Conservation (phyloP, 2,888 invertebrate species). For the Apamea anceps region DNA sequence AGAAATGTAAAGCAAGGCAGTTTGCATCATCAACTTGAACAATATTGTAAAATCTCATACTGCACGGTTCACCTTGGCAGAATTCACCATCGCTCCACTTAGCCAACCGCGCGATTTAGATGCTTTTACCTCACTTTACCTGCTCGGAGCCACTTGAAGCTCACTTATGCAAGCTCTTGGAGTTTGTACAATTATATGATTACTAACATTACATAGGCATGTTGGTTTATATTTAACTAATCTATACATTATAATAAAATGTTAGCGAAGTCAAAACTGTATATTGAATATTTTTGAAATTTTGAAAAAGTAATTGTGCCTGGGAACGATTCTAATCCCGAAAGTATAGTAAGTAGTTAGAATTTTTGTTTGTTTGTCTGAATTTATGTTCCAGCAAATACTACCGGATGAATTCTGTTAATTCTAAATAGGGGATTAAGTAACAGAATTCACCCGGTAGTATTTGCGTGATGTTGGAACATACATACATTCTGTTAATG, state of each 20-base stretch:
- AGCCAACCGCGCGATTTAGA: constrained; percentile 47
- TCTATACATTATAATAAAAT: not conserved
- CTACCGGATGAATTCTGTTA: not conserved
- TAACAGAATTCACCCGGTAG: too few relatives aligned
- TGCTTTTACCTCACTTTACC: constrained; percentile 9
- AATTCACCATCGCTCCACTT: constrained; percentile 54
- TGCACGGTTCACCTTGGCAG: constrained; percentile 66
- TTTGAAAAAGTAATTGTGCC: too few relatives aligned
- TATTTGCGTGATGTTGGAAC: too few relatives aligned
- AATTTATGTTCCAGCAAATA: not conserved
- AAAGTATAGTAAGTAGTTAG: too few relatives aligned
- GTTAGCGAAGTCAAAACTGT: not conserved
- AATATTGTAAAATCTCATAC: constrained; percentile 39
- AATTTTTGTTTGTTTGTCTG: too few relatives aligned
- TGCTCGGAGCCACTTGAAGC: constrained; percentile 21
- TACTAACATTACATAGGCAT: not conserved
- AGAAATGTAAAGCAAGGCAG: not conserved
- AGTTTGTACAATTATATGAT: constrained; percentile 7
- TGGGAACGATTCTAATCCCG: too few relatives aligned
- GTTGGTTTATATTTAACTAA: not conserved
- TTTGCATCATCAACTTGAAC: constrained; percentile 26
- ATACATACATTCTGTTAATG: too few relatives aligned
- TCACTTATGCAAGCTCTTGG: constrained; percentile 38
- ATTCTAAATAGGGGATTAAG: too few relatives aligned
- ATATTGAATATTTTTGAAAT: too few relatives aligned